Evolutionary conservation across 2,797 vertebrate genomes (phyloP), one percentile per base, ranked within the genome.

Genomic region (Pseudotriccus pelzelni): DNA sequence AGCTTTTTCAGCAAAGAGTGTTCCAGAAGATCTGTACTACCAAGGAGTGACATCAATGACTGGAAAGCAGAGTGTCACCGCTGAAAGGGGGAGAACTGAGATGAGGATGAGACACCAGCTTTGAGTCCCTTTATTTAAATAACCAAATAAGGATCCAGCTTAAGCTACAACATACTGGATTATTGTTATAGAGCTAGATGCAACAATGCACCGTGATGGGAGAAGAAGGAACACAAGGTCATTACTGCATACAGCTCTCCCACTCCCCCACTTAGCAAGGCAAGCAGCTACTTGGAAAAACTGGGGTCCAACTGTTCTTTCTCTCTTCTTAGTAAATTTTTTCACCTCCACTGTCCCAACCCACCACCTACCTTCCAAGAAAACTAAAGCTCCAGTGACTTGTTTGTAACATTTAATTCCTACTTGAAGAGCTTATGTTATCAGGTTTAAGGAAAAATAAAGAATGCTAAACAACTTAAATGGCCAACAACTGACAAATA

Each of bases 401-500:
- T 92, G 77, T 85, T 81, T 64, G 67, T 30, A 84, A 73, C 72
- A 6, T 84, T 96, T 94, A 87, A 94, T 96, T 95, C 89, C 86
- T 67, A 69, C 47, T 84, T 86, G 85, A 94, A 84, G 47, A 84
- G 74, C 63, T 93, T 84, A 81, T 62, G 70, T 68, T 93, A 82
- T 72, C 4, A 5, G 56, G 41, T 84, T 78, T 92, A 88, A 82
- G 87, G 85, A 90, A 96, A 96, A 96, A 94, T 82, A 94, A 94
- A 95, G 63, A 90, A 84, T n/a, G 56, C 82, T 70, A 89, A 92
- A 93, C 87, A 94, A 94, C 70, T 88, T 93, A 82, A 95, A 93
- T 0, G 14, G 63, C 93, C 85, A 79, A 73, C 77, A 91, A 87
- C 89, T 95, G 94, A 95, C 94, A 94, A 96, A 95, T 36, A 95